Evolutionary conservation across 2,797 vertebrate species (phyloP).

Genomic region (Lagorchestes hirsutus): DNA sequence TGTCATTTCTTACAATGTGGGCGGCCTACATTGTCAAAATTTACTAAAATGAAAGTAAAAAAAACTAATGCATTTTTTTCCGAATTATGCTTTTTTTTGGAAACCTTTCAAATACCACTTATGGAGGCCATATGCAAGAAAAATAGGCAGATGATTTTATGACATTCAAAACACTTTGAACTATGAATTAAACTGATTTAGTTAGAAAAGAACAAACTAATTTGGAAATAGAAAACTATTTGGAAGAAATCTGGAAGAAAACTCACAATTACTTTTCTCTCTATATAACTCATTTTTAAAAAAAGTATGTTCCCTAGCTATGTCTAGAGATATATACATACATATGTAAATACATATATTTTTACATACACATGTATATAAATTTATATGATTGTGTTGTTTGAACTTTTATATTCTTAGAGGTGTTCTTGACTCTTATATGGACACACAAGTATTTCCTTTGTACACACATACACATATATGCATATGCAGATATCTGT

Average conservation of each 20-base stretch:
- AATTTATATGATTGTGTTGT: neutral
- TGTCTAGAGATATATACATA: neutral
- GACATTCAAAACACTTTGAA: constrained; percentile 59
- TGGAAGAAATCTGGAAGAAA: neutral
- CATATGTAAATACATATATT: neutral
- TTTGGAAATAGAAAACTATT: neutral
- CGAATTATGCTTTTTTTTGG: constrained; percentile 54
- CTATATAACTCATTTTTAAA: neutral
- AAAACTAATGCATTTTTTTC: constrained; percentile 8
- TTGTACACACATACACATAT: neutral
- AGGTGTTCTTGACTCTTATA: neutral
- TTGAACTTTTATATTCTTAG: neutral
- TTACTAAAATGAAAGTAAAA: constrained; percentile 9
- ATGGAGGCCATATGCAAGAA: constrained; percentile 51
- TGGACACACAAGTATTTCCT: neutral
- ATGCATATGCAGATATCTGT: too few relatives aligned
- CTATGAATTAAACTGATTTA: constrained; percentile 51
- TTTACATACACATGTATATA: neutral
- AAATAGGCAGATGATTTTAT: constrained; percentile 19
- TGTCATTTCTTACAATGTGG: constrained; percentile 1
- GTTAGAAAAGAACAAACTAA: constrained; percentile 45
- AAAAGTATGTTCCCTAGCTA: neutral
- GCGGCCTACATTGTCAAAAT: constrained; percentile 19
- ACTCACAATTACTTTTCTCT: neutral
- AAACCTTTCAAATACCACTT: constrained; percentile 60